phyloP scores from a whole-genome alignment of 2,113 vertebrate genomes.

The Mus spicilegus region DNA sequence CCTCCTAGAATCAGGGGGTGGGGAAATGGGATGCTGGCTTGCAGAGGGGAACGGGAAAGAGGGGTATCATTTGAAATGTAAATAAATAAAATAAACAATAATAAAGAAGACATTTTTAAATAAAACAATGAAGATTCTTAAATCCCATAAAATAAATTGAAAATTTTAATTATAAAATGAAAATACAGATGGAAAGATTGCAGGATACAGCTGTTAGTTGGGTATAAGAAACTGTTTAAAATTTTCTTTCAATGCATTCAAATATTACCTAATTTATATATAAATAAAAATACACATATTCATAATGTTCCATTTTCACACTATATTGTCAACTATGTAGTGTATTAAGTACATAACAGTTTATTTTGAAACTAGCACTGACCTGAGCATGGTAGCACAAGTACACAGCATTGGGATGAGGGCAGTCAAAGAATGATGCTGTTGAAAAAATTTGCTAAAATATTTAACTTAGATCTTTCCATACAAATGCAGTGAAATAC shows the following conservation, averaged over 20 bases:
- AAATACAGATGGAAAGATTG: not conserved
- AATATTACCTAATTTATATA: not conserved
- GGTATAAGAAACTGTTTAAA: not conserved
- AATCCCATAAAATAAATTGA: not conserved
- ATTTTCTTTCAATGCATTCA: not conserved
- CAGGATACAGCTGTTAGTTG: not conserved
- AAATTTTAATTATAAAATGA: not conserved
- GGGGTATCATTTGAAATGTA: no score
- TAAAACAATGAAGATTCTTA: not conserved
- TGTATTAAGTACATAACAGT: not conserved
- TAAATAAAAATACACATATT: not conserved
- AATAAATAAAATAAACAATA: no score
- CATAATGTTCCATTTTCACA: not conserved
- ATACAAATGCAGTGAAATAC: not conserved
- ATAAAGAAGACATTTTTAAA: not conserved
- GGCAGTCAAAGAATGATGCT: not conserved
- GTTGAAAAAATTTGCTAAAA: not conserved
- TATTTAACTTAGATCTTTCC: not conserved
- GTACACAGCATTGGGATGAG: not conserved
- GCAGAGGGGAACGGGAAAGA: no score
- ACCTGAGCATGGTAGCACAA: not conserved
- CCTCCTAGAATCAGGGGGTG: no score
- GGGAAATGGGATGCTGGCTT: no score
- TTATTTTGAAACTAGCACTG: slow-evolving; percentile 16
- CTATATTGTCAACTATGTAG: not conserved